Base-by-base conservation (phyloP, 2,888 invertebrate species). In the Acrobasis suavella region DNA sequence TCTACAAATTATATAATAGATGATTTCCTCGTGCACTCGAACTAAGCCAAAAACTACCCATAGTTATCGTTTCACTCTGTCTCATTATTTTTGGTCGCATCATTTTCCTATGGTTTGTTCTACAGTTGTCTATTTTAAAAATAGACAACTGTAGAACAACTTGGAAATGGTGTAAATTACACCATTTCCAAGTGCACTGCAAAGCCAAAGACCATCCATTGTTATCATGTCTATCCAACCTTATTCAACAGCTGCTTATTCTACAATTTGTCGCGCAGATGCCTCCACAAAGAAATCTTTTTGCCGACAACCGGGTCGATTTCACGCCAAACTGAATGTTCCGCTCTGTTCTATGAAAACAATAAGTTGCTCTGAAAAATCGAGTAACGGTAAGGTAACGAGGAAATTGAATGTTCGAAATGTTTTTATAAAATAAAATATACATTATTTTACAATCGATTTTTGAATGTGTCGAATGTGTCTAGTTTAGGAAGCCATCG, bases 321-420 rank as follows among this genome's bases (percentile, higher is more conserved):
- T 55, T 55, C 55, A 55, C 55, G 55, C 38, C 39, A 39, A 37
- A 55, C 39, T 16, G 39, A 55, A 55, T 39, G 55, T 55, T 55
- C 55, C 55, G 55, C 55, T 55, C 15, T 39, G 55, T 55, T 55
- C 15, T 55, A 39, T 16, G 55, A 39, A 55, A 15, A 55, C 55
- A 55, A 55, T 52, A 38, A 54, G 22, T 10, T 54, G 39, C 39
- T 55, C 55, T 55, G 55, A 55, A 55, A 55, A 55, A 16, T 39
- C 12, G n/a, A 16, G 16, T 16, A 55, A 16, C 55, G 38, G 55
- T 52, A 32, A 52, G 52, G 37, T 55, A 16, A 16, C 55, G n/a
- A 46, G 46, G 46, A 46, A 46, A 46, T 46, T 14, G 0, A 46
- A 46, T 46, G 14, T 46, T 14, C 6, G n/a, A n/a, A 46, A 46